Percentiles rank a stretch among this genome's conserved stretches.
phyloP scores from a whole-genome alignment of 1,140 invertebrate species.

The Microvelia longipes region DNA sequence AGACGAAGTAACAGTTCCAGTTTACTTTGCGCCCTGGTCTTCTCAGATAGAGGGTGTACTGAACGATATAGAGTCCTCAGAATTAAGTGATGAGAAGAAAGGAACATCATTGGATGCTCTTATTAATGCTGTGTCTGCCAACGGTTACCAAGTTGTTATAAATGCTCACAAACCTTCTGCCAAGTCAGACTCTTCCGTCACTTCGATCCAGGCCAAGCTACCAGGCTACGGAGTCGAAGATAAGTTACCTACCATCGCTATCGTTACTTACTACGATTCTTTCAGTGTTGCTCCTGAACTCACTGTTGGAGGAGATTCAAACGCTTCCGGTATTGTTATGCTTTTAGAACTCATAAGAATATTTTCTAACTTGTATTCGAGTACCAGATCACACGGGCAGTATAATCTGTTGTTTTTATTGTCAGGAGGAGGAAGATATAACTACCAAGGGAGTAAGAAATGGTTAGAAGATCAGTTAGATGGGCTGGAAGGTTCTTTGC shows the following conservation, averaged over 20 bases:
- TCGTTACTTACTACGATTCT: conserved; percentile 88
- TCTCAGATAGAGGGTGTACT: conserved; percentile 58
- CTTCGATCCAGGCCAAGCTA: conserved; percentile 66
- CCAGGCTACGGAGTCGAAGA: conserved; percentile 59
- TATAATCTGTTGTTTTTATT: conserved; percentile 82
- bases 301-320: conserved; percentile 75
- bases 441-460: conserved; percentile 90
- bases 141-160: conserved; percentile 77
- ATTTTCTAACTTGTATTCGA: conserved; percentile 81
- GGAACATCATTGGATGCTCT: conserved; percentile 58
- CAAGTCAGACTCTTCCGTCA: conserved; percentile 62
- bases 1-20: conserved; percentile 66
- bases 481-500: conserved; percentile 46
- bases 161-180: conserved; percentile 48
- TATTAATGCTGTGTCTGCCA: conserved; percentile 71
- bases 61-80: conserved; percentile 47
- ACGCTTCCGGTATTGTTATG: conserved; percentile 80
- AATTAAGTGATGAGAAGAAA: conserved; percentile 36
- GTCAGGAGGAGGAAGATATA: conserved; percentile 83
- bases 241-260: conserved; percentile 67
- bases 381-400: conserved; percentile 58
- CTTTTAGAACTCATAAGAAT: conserved; percentile 75
- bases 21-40: conserved; percentile 73
- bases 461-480: conserved; percentile 91
- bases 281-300: conserved; percentile 71